phyloP scores from a whole-genome alignment of 1,140 invertebrate genomes.

The Drosophila sechellia region DNA sequence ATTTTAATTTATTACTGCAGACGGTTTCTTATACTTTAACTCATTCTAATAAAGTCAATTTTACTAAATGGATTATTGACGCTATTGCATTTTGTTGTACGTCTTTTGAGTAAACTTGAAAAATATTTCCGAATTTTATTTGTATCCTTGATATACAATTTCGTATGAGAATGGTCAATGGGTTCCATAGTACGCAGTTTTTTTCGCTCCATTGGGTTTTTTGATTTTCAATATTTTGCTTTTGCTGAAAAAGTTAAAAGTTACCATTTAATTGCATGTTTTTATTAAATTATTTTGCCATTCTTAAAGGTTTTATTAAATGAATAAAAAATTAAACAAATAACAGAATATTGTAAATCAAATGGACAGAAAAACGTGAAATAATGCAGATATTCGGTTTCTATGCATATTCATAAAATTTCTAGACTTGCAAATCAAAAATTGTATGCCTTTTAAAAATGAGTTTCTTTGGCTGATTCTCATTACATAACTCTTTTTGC shows the following conservation, averaged over 20 bases:
- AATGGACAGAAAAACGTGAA: slow-evolving; percentile 61
- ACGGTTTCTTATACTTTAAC: not conserved
- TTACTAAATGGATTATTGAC: not conserved
- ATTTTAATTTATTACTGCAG: not conserved
- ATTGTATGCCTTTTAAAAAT: slow-evolving; percentile 42
- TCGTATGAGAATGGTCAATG: slow-evolving; percentile 9
- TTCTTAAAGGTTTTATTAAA: slow-evolving; percentile 64
- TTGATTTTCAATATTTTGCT: slow-evolving; percentile 38
- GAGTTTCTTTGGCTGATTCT: slow-evolving; percentile 35
- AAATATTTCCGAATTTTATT: not conserved
- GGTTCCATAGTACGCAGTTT: slow-evolving; percentile 23
- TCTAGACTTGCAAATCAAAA: slow-evolving; percentile 45
- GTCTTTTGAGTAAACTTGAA: not conserved
- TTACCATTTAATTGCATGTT: slow-evolving; percentile 58
- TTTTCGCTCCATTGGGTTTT: slow-evolving; percentile 51
- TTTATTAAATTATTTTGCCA: slow-evolving; percentile 30
- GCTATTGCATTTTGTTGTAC: not conserved
- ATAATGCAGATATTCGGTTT: slow-evolving; percentile 43
- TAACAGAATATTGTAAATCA: slow-evolving; percentile 72
- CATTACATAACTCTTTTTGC: slow-evolving; percentile 6
- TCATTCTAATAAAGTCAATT: not conserved
- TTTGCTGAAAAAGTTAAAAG: slow-evolving; percentile 67
- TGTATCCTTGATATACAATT: slow-evolving; percentile 11
- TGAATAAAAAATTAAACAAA: slow-evolving; percentile 73
- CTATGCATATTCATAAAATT: slow-evolving; percentile 28